Evolutionary conservation across 2,888 invertebrate genomes (phyloP).

Genomic region (Brachynemurus nebulosus): DNA sequence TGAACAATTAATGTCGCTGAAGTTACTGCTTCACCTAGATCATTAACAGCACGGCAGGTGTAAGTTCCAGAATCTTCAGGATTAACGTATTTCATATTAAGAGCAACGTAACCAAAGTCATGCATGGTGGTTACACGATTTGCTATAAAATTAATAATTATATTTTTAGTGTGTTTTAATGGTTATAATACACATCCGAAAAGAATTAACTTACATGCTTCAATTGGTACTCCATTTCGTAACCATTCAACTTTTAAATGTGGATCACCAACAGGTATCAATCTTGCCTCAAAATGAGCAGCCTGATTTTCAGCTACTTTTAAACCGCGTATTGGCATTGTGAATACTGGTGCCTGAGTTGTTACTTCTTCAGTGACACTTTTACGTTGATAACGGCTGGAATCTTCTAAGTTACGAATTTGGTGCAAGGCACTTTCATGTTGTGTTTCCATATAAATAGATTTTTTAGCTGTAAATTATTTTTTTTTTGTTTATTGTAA

Average conservation of each 20-base stretch:
- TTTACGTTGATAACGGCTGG: constrained; percentile 58
- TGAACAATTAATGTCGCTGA: constrained; percentile 83
- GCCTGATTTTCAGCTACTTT: constrained; percentile 81
- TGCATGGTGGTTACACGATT: constrained; percentile 89
- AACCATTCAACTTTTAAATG: constrained; percentile 89
- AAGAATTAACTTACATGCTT: constrained; percentile 53
- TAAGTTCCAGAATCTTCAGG: constrained; percentile 96
- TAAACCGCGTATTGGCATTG: constrained; percentile 77
- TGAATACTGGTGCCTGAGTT: constrained; percentile 84
- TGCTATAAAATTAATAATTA: constrained; percentile 35
- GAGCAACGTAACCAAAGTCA: constrained; percentile 94
- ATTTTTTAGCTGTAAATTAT: constrained; percentile 44
- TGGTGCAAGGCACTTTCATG: constrained; percentile 75
- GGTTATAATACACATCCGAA: constrained; percentile 4
- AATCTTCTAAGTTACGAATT: constrained; percentile 69
- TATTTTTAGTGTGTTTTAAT: constrained; percentile 8
- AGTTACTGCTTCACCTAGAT: constrained; percentile 88
- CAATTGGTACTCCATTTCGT: constrained; percentile 78
- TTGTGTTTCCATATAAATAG: constrained; percentile 76
- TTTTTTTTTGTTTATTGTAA: constrained; percentile 9
- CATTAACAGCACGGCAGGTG: constrained; percentile 84
- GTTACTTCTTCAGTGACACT: constrained; percentile 62
- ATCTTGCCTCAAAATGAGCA: constrained; percentile 84
- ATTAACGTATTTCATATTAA: constrained; percentile 87
- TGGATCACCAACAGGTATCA: constrained; percentile 90